Percentiles rank a stretch among this genome's conserved stretches.
Conservation (phyloP, 2,888 invertebrate genomes). For the Melieria picta region DNA sequence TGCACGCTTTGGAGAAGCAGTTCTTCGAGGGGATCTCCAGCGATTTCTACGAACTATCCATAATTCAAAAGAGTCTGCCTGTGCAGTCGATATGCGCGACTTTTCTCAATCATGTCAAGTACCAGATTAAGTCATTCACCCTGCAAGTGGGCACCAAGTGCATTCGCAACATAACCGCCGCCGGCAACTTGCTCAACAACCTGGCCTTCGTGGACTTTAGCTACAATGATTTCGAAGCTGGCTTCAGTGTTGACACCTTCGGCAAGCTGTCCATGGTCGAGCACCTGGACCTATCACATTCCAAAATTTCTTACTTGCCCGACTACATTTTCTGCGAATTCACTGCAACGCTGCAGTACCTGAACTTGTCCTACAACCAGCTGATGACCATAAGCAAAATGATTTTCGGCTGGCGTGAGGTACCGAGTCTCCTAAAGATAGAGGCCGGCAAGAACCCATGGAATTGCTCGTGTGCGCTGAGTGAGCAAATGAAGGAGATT, state of each 20-base stretch:
- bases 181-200: constrained; percentile 46
- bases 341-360: constrained; percentile 41
- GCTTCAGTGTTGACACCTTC: constrained; percentile 45
- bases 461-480: constrained; percentile 53
- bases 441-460: constrained; percentile 49
- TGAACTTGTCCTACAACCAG: constrained; percentile 56
- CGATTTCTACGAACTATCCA: constrained; percentile 42
- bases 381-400: constrained; percentile 44
- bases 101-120: constrained; percentile 51
- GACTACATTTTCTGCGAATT: constrained; percentile 49
- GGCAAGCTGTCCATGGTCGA: constrained; percentile 52
- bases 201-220: constrained; percentile 52
- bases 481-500: constrained; percentile 44
- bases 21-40: constrained; percentile 46
- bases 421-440: constrained; percentile 43
- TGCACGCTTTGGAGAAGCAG: constrained; percentile 42
- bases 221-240: constrained; percentile 49
- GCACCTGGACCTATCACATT: constrained; percentile 49
- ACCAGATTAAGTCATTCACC: constrained; percentile 49
- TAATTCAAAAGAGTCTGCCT: constrained; percentile 47
- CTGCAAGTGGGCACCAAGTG: constrained; percentile 48
- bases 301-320: constrained; percentile 50
- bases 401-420: constrained; percentile 49
- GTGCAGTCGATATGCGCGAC: constrained; percentile 40
- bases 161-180: constrained; percentile 49